These are phyloP conservation scores for Pelagia noctiluca DNA, from an alignment of 30 jellyfish, hydroid and myxozoan species.

Conservation along the genomic window DNA sequence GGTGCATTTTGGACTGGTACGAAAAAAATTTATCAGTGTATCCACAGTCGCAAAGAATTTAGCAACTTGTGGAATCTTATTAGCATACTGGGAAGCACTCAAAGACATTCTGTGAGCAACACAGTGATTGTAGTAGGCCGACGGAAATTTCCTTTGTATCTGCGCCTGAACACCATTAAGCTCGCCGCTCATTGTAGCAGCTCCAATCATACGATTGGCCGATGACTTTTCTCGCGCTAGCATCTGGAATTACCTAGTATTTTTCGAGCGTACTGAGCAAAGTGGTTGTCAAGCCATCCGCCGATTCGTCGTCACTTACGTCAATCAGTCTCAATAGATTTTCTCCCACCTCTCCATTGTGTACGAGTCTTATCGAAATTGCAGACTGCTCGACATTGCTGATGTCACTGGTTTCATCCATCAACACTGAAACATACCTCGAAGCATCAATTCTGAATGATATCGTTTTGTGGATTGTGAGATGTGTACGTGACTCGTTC, in stretches of 20 bases:
- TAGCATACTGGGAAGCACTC: background rate
- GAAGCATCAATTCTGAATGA: too few relatives aligned
- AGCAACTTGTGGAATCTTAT: background rate
- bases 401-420: constrained; percentile 54
- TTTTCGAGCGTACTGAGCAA: constrained; percentile 32
- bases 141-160: constrained; percentile 46
- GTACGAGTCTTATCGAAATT: constrained; percentile 52
- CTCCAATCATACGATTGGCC: constrained; percentile 67
- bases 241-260: constrained; percentile 31
- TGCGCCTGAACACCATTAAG: constrained; percentile 60
- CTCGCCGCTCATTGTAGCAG: constrained; percentile 62
- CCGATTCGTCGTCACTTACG: constrained; percentile 64
- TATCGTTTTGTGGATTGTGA: background rate
- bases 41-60: background rate
- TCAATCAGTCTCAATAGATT: constrained; percentile 52
- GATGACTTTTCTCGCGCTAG: constrained; percentile 46
- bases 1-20: constrained; percentile 41
- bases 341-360: constrained; percentile 43
- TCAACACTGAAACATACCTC: too few relatives aligned
- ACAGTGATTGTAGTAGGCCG: background rate
- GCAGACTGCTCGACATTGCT: constrained; percentile 63
- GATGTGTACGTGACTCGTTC: constrained; percentile 42
- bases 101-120: too few relatives aligned
- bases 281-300: constrained; percentile 49
- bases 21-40: background rate